Percentiles rank a stretch among this genome's conserved stretches.
These are phyloP conservation scores for Dorcus parallelipipedus DNA, from an alignment of 2,888 invertebrate species.

Conservation along the genomic window DNA sequence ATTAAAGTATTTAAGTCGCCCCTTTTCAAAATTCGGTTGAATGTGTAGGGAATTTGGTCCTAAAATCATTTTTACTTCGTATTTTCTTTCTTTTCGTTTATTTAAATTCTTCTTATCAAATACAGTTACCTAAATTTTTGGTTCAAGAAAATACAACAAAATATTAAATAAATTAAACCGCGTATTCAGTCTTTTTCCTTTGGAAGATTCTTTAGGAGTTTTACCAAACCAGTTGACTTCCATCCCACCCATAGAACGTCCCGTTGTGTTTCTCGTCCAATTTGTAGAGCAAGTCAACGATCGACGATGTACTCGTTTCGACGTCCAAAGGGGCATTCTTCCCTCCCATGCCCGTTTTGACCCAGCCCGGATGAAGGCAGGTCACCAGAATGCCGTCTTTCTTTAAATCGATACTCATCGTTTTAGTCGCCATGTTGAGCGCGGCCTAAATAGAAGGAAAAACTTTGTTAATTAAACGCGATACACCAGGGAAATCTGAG, in stretches of 20 bases:
- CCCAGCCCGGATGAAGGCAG: conserved; percentile 87
- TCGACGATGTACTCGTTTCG: conserved; percentile 61
- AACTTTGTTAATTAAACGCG: background rate
- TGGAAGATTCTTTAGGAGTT: background rate
- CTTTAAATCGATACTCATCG: conserved; percentile 77
- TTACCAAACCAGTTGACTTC: conserved; percentile 71
- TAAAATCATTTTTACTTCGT: background rate
- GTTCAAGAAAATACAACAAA: background rate
- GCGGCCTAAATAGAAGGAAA: conserved; percentile 60
- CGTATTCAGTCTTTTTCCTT: background rate
- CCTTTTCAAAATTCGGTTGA: too few species aligned
- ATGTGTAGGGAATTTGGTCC: too few species aligned
- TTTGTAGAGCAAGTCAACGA: conserved; percentile 63
- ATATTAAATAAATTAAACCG: background rate
- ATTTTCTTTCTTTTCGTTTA: background rate
- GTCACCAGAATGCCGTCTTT: conserved; percentile 71
- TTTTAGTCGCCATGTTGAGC: conserved; percentile 81
- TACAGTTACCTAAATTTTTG: background rate
- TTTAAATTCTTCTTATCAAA: too few species aligned
- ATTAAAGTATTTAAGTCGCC: too few species aligned
- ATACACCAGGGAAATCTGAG: too few species aligned
- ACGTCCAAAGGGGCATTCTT: conserved; percentile 71
- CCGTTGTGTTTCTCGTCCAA: conserved; percentile 69
- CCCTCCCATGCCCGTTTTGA: conserved; percentile 87
- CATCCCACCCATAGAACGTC: conserved; percentile 75